A percentile compares a stretch with the other conserved stretches of the same genome.
phyloP scores from a whole-genome alignment of 2,888 invertebrate genomes.

The Cataglyphis rosenhaueri region DNA sequence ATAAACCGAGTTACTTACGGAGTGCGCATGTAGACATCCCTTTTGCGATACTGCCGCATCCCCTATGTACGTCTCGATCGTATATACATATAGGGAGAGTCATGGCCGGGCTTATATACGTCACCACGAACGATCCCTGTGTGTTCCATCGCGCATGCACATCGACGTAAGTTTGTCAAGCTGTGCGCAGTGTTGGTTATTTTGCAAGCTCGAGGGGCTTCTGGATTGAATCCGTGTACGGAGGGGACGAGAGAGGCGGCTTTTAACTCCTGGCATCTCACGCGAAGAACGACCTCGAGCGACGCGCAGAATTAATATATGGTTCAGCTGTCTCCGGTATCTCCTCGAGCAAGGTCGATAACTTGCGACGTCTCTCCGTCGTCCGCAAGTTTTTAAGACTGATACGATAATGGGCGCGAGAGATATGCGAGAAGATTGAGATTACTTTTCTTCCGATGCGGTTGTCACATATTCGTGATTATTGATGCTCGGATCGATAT shows the following conservation, averaged over 20 bases:
- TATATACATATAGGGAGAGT: slow-evolving; percentile 15
- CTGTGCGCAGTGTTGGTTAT: slow-evolving; percentile 57
- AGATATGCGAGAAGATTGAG: neutral
- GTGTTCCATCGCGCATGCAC: slow-evolving; percentile 42
- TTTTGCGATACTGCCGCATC: slow-evolving; percentile 28
- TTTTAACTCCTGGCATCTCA: slow-evolving; percentile 50
- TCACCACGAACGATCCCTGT: slow-evolving; percentile 6
- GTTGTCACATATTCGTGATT: neutral
- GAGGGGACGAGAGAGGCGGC: slow-evolving; percentile 27
- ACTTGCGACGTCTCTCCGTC: slow-evolving; percentile 36
- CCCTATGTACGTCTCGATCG: slow-evolving; percentile 25
- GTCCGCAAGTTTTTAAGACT: neutral
- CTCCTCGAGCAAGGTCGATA: slow-evolving; percentile 50
- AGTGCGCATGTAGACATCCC: slow-evolving; percentile 33
- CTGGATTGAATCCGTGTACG: slow-evolving; percentile 60
- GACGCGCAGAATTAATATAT: slow-evolving; percentile 57
- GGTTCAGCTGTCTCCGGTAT: slow-evolving; percentile 57
- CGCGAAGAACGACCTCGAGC: slow-evolving; percentile 47
- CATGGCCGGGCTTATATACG: slow-evolving; percentile 20
- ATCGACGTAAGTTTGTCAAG: slow-evolving; percentile 59
- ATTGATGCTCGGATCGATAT: neutral
- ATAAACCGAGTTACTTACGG: slow-evolving; percentile 56
- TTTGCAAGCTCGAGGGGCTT: slow-evolving; percentile 61
- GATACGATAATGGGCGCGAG: slow-evolving; percentile 25
- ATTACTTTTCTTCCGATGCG: neutral